Conservation (phyloP, 2,113 vertebrate genomes). For the Plectropomus leopardus region DNA sequence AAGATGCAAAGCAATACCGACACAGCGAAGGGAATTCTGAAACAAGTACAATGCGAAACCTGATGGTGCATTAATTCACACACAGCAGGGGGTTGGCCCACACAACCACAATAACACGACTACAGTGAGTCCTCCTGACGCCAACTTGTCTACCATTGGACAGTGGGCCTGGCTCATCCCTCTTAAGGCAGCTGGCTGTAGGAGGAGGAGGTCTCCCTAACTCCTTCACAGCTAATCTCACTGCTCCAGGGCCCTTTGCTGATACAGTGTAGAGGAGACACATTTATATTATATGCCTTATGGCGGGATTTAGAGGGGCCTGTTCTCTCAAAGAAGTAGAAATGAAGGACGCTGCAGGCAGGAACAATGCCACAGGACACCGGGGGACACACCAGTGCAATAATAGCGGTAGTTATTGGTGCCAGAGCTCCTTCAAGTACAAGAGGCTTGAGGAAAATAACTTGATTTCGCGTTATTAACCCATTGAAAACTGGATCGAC, state of each 20-base stretch:
- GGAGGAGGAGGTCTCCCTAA: constrained; percentile 66
- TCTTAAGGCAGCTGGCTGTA: constrained; percentile 68
- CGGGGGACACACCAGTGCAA: constrained; percentile 11
- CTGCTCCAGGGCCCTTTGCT: constrained; percentile 65
- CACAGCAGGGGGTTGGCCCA: constrained; percentile 60
- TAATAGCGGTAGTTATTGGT: not conserved
- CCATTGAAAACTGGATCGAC: too few species aligned
- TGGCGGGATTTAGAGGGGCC: constrained; percentile 60
- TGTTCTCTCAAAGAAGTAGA: constrained; percentile 52
- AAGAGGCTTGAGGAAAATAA: constrained; percentile 2
- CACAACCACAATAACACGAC: constrained; percentile 58
- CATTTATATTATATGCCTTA: constrained; percentile 70
- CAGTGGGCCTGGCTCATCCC: constrained; percentile 74
- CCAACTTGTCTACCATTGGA: constrained; percentile 76
- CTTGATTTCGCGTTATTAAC: not conserved
- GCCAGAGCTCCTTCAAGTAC: not conserved
- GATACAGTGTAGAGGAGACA: constrained; percentile 60
- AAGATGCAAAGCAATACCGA: not conserved
- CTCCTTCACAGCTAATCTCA: constrained; percentile 80
- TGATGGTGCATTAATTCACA: constrained; percentile 56
- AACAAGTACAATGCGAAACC: constrained; percentile 48
- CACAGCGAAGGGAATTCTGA: constrained; percentile 30
- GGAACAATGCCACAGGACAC: constrained; percentile 33
- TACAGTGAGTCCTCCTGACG: constrained; percentile 64
- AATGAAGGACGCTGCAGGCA: constrained; percentile 51